phyloP scores from a whole-genome alignment of 2,888 invertebrate genomes.

The Tricholauxania praeusta region DNA sequence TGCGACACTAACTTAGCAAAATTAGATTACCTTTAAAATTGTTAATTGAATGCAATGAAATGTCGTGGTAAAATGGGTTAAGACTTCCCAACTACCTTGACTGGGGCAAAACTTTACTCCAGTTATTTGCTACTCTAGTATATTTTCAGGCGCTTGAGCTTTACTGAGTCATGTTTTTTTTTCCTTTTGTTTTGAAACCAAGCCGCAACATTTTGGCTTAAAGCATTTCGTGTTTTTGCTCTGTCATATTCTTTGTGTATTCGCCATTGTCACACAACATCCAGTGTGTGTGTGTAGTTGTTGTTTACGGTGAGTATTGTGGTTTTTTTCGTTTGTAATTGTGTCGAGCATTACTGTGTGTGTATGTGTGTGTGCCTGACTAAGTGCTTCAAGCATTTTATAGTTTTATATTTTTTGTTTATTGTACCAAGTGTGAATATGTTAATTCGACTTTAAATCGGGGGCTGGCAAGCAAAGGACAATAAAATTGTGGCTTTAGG shows the following conservation, averaged over 20 bases:
- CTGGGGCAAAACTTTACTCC: neutral
- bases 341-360: too few relatives aligned
- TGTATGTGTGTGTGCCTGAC: too few relatives aligned
- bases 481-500: too few relatives aligned
- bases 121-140: neutral
- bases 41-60: too few relatives aligned
- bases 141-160: neutral
- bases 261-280: too few relatives aligned
- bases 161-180: neutral
- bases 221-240: constrained; percentile 9
- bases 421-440: constrained; percentile 20
- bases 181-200: neutral
- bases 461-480: too few relatives aligned
- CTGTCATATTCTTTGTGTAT: neutral
- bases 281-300: neutral
- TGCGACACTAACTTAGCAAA: too few relatives aligned
- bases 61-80: too few relatives aligned
- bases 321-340: neutral
- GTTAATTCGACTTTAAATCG: constrained; percentile 6
- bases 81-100: neutral
- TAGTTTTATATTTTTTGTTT: constrained; percentile 10
- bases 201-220: constrained; percentile 11
- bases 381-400: neutral
- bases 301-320: too few relatives aligned
- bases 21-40: too few relatives aligned